Base-by-base conservation (phyloP, 2,888 invertebrate species). In the Lepidonotus clava region DNA sequence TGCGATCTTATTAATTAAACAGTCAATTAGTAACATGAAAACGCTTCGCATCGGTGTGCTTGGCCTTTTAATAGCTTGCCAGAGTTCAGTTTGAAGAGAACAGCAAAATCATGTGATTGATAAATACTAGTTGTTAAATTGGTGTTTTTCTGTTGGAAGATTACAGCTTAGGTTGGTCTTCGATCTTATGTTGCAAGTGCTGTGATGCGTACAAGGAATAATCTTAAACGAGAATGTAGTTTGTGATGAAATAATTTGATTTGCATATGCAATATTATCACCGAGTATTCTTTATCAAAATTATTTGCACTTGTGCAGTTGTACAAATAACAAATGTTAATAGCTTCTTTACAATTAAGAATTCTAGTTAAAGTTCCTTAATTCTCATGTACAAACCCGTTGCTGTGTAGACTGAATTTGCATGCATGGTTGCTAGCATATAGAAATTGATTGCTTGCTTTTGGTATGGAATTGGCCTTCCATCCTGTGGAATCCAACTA, bases 401-500 rank as follows among this genome's bases (percentile, higher is more conserved):
- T 61, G 61, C 61, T 61, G 61, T 61, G 61, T 61, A 61, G 61
- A 24, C 61, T 28, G 61, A 61, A 24, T 61, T 28, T 61, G 61
- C 61, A 61, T 61, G 61, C 61, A 61, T 61, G 61, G 61, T 61
- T 61, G 61, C 61, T 61, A 61, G 28, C 61, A 61, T 61, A 32
- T 61, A 61, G 61, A 61, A n/a, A 56, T 56, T 61, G 61, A 61
- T 61, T 61, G 61, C 61, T 61, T 61, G 61, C 61, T 61, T 61
- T n/a, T 61, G 24, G 28, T 61, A 61, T 61, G 61, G 61, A 61
- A 61, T 11, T 2, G 28, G 28, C 61, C 28, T 61, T 61, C 61
- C 61, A 61, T 28, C 28, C 24, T 61, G 61, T 61, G 61, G 28
- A 61, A 53, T 11, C 24, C 11, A n/a, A 61, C 28, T 24, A 28